Evolutionary conservation across 2,888 invertebrate species (phyloP), one percentile per base, ranked within the genome.

Genomic region (Netelia virgata): DNA sequence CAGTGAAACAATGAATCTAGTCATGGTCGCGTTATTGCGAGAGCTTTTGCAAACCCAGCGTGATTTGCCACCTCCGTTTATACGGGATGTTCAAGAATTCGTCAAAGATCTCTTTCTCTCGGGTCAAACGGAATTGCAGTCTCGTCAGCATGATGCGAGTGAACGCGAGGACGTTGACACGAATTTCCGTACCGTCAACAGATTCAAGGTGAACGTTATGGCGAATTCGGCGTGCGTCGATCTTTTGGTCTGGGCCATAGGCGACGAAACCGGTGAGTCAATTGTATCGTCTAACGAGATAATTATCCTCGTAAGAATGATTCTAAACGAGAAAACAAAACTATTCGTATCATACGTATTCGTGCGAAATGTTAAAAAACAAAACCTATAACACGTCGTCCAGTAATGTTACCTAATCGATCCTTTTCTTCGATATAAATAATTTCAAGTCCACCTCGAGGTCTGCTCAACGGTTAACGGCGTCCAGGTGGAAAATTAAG

Each of bases 191-290:
- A 96, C 97, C 0, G 97, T 98, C 1, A 98, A 98, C 94, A 97
- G 97, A 92, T 98, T 98, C 93, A 98, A 98, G 94, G 96, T 98
- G 53, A 98, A 98, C 91, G 98, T 99, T 0, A 98, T 98, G 96
- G 98, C 98, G 0, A 99, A 99, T 94, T 98, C 99, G 0, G 98
- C 98, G 0, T 99, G 99, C 92, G 98, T 99, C 0, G 99, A 99
- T 94, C 95, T 99, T 8, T 95, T 99, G 1, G 99, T 99, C 43
- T 99, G 99, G 99, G 98, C 99, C 0, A 98, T 99, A 87, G 97
- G 97, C 0, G 99, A 99, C 93, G 99, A 99, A 95, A 97, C 98
- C 91, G 98, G 98, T 98, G 93, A 94, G 93, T 82, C 20, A 47
- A 82, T 57, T 20, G 8, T 41, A 28, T 36, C 36, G 36, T 36